A percentile compares a stretch with the other conserved stretches of the same genome.
Conservation (phyloP, 2,888 invertebrate species). For the Amblyjoppa fuscipennis region DNA sequence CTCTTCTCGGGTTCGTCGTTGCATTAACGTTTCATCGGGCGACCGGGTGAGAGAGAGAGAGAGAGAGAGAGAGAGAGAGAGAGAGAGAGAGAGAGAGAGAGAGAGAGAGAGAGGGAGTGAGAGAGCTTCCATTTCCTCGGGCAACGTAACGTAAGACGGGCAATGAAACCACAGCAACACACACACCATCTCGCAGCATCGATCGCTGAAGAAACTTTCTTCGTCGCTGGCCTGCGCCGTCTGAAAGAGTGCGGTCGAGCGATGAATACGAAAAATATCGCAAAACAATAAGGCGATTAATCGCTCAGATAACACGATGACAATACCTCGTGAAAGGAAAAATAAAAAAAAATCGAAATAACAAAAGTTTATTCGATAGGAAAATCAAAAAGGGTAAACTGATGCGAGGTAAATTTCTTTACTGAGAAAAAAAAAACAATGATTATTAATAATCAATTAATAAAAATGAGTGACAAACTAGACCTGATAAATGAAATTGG, state of each 20-base stretch:
- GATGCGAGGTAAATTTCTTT: no score
- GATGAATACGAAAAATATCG: background rate
- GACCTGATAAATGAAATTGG: no score
- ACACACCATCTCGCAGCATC: slow-evolving; percentile 73
- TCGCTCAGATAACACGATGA: background rate
- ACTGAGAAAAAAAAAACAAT: no score
- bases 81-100: slow-evolving; percentile 32
- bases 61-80: background rate
- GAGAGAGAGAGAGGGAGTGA: background rate
- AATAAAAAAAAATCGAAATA: background rate
- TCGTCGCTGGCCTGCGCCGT: slow-evolving; percentile 3
- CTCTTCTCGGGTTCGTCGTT: slow-evolving; percentile 62
- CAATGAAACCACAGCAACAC: slow-evolving; percentile 18
- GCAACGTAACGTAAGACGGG: slow-evolving; percentile 55
- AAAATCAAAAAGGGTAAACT: background rate
- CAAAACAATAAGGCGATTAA: background rate
- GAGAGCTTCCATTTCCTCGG: slow-evolving; percentile 71
- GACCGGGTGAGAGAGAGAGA: background rate
- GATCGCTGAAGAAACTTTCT: slow-evolving; percentile 76
- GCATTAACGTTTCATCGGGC: slow-evolving; percentile 80
- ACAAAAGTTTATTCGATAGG: no score
- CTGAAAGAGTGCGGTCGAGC: background rate
- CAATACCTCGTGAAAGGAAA: background rate
- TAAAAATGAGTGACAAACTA: no score
- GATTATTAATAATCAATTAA: no score